A percentile compares a stretch with the other conserved stretches of the same genome.
These are phyloP conservation scores for Ametastegia equiseti DNA, from an alignment of 2,888 invertebrate species.

Conservation along the genomic window DNA sequence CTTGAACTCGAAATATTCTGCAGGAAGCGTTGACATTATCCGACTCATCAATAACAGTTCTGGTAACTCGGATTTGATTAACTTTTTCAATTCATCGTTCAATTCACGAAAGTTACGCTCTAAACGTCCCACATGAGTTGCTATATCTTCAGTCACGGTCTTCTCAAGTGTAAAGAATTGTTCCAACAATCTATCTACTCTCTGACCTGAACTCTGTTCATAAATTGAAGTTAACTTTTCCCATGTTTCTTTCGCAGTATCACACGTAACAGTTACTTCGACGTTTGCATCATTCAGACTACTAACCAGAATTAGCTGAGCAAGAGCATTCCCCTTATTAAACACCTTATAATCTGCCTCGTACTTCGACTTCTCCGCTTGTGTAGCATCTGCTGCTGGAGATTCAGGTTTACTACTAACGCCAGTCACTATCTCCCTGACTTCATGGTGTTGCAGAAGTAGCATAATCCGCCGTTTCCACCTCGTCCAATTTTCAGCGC, in stretches of 20 bases:
- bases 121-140: constrained; percentile 52
- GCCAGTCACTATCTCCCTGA: constrained; percentile 50
- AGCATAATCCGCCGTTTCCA: constrained; percentile 53
- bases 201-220: constrained; percentile 57
- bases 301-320: constrained; percentile 53
- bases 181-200: constrained; percentile 55
- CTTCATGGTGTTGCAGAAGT: constrained; percentile 51
- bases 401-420: not conserved
- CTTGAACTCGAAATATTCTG: constrained; percentile 51
- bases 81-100: constrained; percentile 53
- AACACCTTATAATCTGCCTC: not conserved
- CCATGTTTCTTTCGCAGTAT: constrained; percentile 47
- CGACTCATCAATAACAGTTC: constrained; percentile 54
- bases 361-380: not conserved
- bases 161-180: constrained; percentile 54
- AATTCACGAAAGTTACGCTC: constrained; percentile 52
- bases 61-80: constrained; percentile 52
- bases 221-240: constrained; percentile 50
- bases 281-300: constrained; percentile 47
- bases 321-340: constrained; percentile 38
- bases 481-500: constrained; percentile 50
- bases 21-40: constrained; percentile 48
- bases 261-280: constrained; percentile 46
- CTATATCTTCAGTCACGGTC: constrained; percentile 53
- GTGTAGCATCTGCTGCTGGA: constrained; percentile 25